Base-by-base conservation (phyloP, 2,797 vertebrate genomes). In the Spheniscus humboldti region DNA sequence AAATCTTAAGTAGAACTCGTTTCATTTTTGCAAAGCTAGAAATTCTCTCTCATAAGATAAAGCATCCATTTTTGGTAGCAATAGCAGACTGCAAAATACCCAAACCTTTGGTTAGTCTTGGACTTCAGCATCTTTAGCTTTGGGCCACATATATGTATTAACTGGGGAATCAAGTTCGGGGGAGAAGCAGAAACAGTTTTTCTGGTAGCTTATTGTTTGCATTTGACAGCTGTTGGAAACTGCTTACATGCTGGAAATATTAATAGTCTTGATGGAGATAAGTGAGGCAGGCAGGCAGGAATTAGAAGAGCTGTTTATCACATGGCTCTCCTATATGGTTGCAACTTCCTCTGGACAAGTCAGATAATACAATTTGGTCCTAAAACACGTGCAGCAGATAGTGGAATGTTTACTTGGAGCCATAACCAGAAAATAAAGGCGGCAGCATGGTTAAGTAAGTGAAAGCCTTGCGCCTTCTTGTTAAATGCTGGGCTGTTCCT, bases 221-320 rank as follows among this genome's bases (percentile, higher is more conserved):
- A 31, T 48, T 75, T 67, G 86, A 87, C 82, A 92, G 89, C 86
- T 90, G 86, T 59, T 94, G 68, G 82, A 87, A 95, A 94, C 63
- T 84, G 92, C 94, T 92, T 86, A 86, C 85, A 86, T 3, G n/a
- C 39, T 92, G 78, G 78, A 90, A 95, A 95, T 80, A 55, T 87
- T 80, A 84, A 87, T 87, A 84, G 82, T 90, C 48, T 16, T 53
- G 86, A 80, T 84, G 89, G 86, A 94, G 82, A 68, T 76, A 94
- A 89, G 92, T 7, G 72, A 86, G 75, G 68, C 85, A n/a, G 94
- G 56, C 82, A 50, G 82, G 73, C 78, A 52, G 75, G 89, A 56
- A 74, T 18, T 4, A 59, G 68, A 41, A n/a, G 69, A 50, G 92
- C 74, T 76, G 64, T 63, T 91, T 59, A 81, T 85, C 85, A 69